Conservation (phyloP, 2,888 invertebrate genomes). For the Mongoloraphidia duomilia region DNA sequence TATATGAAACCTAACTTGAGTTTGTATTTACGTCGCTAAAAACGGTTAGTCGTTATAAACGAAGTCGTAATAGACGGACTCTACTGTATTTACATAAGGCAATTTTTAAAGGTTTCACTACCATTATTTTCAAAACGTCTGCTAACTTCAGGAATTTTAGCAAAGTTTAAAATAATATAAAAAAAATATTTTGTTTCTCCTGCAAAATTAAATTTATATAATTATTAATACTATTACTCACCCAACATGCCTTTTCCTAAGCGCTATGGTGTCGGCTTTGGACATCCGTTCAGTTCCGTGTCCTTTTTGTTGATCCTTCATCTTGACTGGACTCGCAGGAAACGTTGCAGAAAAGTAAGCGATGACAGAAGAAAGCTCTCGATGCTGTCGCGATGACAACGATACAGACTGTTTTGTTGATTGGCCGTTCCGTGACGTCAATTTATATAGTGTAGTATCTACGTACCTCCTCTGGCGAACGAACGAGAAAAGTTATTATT, state of each 20-base stretch:
- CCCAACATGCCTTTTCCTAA: constrained; percentile 74
- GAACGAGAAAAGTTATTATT: too few relatives aligned
- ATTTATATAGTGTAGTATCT: too few relatives aligned
- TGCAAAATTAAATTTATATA: not conserved
- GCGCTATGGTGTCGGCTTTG: constrained; percentile 65
- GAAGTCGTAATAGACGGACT: too few relatives aligned
- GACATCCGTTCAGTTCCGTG: constrained; percentile 51
- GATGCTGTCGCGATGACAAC: not conserved
- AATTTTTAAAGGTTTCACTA: not conserved
- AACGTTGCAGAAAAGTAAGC: constrained; percentile 17
- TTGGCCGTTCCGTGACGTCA: too few relatives aligned
- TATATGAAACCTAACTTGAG: too few relatives aligned
- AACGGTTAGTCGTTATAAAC: too few relatives aligned
- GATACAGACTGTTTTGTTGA: too few relatives aligned
- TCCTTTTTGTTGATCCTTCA: constrained; percentile 28
- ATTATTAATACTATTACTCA: constrained; percentile 32
- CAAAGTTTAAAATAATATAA: not conserved
- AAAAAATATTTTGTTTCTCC: not conserved
- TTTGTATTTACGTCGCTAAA: too few relatives aligned
- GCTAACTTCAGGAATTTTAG: not conserved
- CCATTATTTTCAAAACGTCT: not conserved
- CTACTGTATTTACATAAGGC: too few relatives aligned
- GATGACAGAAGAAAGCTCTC: constrained; percentile 1
- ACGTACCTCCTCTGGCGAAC: too few relatives aligned
- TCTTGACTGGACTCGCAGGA: constrained; percentile 17